These are phyloP conservation scores for Malaclemys terrapin DNA, from an alignment of 2,113 vertebrate genomes.

Conservation along the genomic window DNA sequence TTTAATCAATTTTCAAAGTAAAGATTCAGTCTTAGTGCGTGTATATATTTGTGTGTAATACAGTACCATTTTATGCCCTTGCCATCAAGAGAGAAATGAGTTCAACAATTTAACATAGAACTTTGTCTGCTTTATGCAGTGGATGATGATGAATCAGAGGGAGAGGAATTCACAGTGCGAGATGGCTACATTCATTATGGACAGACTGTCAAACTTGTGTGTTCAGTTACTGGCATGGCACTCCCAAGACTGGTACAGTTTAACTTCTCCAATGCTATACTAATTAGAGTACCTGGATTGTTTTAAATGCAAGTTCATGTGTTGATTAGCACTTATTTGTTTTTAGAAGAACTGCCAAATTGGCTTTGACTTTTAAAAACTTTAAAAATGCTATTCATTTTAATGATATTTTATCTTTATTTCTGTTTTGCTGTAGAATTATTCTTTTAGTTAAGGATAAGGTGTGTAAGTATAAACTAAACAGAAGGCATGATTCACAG, in stretches of 20 bases:
- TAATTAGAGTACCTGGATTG: not conserved
- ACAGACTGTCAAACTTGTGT: constrained; percentile 98
- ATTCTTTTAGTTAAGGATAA: not conserved
- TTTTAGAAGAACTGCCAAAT: not conserved
- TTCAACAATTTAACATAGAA: constrained; percentile 33
- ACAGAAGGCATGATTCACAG: not conserved
- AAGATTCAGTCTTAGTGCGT: not conserved
- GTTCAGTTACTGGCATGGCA: constrained; percentile 99
- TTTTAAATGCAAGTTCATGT: not conserved
- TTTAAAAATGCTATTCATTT: not conserved
- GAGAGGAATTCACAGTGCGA: constrained; percentile 98
- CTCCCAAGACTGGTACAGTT: constrained; percentile 95
- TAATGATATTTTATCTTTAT: not conserved
- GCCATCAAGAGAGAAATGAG: not conserved
- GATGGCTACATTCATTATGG: constrained; percentile 99
- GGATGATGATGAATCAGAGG: constrained; percentile 99
- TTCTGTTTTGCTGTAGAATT: not conserved
- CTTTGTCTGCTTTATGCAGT: constrained; percentile 81
- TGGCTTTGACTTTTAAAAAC: not conserved
- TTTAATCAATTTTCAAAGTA: not conserved
- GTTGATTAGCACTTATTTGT: not conserved
- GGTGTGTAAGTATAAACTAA: not conserved
- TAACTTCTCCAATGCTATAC: constrained; percentile 29
- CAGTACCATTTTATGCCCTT: not conserved
- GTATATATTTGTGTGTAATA: not conserved